Evolutionary conservation across 1,140 invertebrate genomes (phyloP), one percentile per base, ranked within the genome.

Genomic region (Conus betulinus): DNA sequence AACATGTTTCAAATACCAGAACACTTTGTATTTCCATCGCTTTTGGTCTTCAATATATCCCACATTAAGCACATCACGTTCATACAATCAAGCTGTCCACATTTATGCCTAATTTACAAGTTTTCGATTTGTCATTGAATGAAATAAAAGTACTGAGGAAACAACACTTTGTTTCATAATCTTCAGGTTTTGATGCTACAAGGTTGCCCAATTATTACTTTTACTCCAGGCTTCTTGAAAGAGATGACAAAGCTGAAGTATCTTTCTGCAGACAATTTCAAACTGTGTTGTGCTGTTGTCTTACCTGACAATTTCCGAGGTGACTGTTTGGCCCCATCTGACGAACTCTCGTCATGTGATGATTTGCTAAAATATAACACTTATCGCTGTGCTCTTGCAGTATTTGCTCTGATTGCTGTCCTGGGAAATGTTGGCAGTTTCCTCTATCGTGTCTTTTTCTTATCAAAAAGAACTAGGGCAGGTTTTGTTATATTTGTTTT

Each of bases 401-500:
- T 92, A 55, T 88, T 91, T 57, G 90, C 88, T 7, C 60, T 89
- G 3, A 6, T 91, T 15, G 83, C 91, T 6, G 25, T 93, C 8
- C 23, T 89, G 11, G 92, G 92, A 10, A 93, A 93, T 85, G 51
- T 74, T n/a, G 78, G 88, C n/a, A 90, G 90, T 20, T 83, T 93
- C 6, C 17, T 90, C 3, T 93, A 90, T 67, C 88, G 91, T 23
- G 3, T 91, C 23, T 17, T 88, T 20, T 82, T 89, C 51, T 51
- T 87, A 20, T 71, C 27, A 67, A 17, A 25, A 23, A 67, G 17
- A n/a, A 83, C 89, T 15, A 84, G 85, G 23, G 90, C 88, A 71
- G 88, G 90, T 20, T 87, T 91, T 89, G 89, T 87, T 20, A 76
- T 91, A n/a, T 91, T 93, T 76, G 90, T 94, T 17, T 87, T 89